phyloP scores from a whole-genome alignment of 2,888 invertebrate genomes.

The Drosophila yooni region DNA sequence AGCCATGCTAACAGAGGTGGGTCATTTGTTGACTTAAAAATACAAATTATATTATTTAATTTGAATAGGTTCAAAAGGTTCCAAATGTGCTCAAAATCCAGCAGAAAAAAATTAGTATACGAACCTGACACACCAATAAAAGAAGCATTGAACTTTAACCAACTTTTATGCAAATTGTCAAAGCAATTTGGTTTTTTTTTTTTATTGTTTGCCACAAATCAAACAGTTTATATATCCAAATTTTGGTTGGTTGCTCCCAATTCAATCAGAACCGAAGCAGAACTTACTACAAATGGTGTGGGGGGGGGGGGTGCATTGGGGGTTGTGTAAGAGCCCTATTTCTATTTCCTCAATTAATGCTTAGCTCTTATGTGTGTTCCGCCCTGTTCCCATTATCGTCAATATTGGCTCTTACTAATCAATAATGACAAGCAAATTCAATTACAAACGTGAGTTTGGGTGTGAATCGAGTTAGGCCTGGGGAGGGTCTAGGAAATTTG shows the following conservation, averaged over 20 bases:
- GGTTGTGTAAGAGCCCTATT: conserved; percentile 15
- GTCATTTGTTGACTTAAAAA: background rate
- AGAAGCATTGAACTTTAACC: conserved; percentile 21
- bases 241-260: conserved; percentile 29
- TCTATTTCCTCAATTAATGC: conserved; percentile 41
- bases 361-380: conserved; percentile 30
- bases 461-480: background rate
- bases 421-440: conserved; percentile 62
- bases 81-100: no score
- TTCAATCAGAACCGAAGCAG: conserved; percentile 47
- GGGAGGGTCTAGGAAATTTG: background rate
- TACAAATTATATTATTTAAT: background rate
- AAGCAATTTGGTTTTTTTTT: conserved; percentile 24
- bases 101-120: no score
- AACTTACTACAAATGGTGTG: conserved; percentile 17
- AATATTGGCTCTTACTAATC: conserved; percentile 46
- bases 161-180: conserved; percentile 23
- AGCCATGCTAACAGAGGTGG: background rate
- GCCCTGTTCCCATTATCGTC: conserved; percentile 25
- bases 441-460: conserved; percentile 34
- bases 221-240: conserved; percentile 14
- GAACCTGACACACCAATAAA: conserved; percentile 21
- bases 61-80: background rate
- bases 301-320: background rate
- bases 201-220: conserved; percentile 37